Base-by-base conservation (phyloP, 2,113 vertebrate species). In the Lagopus leucura region DNA sequence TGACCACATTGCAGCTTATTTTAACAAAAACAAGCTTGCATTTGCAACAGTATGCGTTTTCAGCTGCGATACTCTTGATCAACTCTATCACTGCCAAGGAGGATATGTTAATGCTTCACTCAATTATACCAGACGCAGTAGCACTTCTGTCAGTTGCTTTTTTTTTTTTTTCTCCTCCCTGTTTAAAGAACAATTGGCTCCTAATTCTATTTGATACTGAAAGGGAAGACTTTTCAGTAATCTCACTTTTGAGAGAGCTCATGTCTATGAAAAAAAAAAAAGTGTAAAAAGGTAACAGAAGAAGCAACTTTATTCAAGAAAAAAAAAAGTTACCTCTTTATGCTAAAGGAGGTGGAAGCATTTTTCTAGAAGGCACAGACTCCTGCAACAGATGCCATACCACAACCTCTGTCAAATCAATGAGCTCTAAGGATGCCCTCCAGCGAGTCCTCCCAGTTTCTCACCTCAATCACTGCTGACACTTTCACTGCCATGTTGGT, bases 21-120 rank as follows among this genome's bases (percentile, higher is more conserved):
- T 89, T 55, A 91, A 76, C 50, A 87, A 71, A 91, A 94, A 9
- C 27, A 89, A 92, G 71, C 70, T 34, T 77, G 38, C 66, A 73
- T 89, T 92, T 87, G 58, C 71, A 88, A 72, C 30, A 87, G 55
- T 48, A 43, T 24, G 52, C 69, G 45, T 85, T 89, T 85, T 90
- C 84, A 90, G 45, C 54, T 73, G 57, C 58, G 71, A 88, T 54
- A 70, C 58, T 86, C 57, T 40, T 85, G 84, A 95, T 79, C 86
- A 92, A 34, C 30, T 66, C 15, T 42, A 80, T 28, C 63, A 66
- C 24, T 82, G 89, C 81, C 89, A 71, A 90, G 82, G 32, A 64
- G 67, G 57, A 4, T 58, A 70, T 22, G 43, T 64, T 52, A 43
- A 81, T 34, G 27, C 40, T 92, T 92, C 82, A 27, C 40, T 93